Conservation (phyloP, 1,140 invertebrate species). For the Magallana angulata region DNA sequence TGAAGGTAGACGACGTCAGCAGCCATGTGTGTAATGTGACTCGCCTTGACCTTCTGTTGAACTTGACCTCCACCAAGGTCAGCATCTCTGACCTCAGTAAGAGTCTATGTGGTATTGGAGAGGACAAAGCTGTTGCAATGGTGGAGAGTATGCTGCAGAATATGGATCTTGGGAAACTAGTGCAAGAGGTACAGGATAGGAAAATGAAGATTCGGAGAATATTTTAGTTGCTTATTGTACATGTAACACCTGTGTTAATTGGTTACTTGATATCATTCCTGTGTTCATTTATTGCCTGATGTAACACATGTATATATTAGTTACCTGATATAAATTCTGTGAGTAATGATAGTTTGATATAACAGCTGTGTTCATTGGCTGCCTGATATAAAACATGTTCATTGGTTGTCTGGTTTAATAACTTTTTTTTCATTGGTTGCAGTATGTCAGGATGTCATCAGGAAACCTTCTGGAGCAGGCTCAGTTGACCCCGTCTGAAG, state of each 20-base stretch:
- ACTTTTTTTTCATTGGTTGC: not conserved
- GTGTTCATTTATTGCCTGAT: no score
- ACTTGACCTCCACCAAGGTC: slow-evolving; percentile 35
- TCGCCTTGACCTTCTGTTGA: slow-evolving; percentile 45
- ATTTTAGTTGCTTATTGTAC: no score
- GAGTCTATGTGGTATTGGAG: slow-evolving; percentile 59
- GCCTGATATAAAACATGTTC: no score
- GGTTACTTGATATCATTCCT: no score
- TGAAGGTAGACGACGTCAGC: slow-evolving; percentile 44
- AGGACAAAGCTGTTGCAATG: slow-evolving; percentile 48
- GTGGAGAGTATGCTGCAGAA: slow-evolving; percentile 59
- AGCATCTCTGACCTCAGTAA: slow-evolving; percentile 51
- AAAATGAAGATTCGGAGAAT: no score
- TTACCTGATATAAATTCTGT: no score
- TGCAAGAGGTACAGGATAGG: slow-evolving; percentile 59
- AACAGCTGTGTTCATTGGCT: no score
- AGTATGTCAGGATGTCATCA: slow-evolving; percentile 13
- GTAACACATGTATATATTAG: no score
- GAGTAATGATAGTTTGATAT: no score
- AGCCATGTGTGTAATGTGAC: slow-evolving; percentile 56
- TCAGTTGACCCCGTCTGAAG: not conserved
- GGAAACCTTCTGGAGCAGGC: not conserved
- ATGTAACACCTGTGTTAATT: no score
- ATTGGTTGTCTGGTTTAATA: no score
- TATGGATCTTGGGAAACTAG: slow-evolving; percentile 68